These are phyloP conservation scores for Umimayanthus kanabou DNA, from an alignment of 92 coral and sea anemone species.

Conservation along the genomic window DNA sequence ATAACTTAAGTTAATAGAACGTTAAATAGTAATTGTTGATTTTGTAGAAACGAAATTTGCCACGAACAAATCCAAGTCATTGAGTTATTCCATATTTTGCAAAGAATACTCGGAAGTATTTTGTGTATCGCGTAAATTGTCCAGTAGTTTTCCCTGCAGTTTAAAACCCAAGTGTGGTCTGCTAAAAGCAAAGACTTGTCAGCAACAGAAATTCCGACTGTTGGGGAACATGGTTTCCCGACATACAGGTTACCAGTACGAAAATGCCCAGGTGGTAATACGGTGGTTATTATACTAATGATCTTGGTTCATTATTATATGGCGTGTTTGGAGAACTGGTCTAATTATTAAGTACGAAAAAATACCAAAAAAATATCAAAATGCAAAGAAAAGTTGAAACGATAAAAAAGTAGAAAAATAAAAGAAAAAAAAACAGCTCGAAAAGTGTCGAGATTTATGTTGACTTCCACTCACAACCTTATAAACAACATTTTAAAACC, in stretches of 20 bases:
- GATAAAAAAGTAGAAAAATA: constrained; percentile 33
- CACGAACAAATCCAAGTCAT: constrained; percentile 3
- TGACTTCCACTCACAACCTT: too few species aligned
- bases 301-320: background rate
- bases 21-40: background rate
- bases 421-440: constrained; percentile 15
- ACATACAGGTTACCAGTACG: constrained; percentile 11
- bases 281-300: constrained; percentile 6
- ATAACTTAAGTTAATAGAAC: background rate
- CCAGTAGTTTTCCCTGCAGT: constrained; percentile 17
- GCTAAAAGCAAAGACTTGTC: background rate
- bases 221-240: background rate
- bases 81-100: constrained; percentile 37
- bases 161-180: background rate
- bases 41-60: constrained; percentile 7
- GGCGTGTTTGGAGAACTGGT: constrained; percentile 29
- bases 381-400: constrained; percentile 17
- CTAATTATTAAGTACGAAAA: constrained; percentile 35
- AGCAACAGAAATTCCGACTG: constrained; percentile 9
- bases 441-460: background rate
- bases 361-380: constrained; percentile 29
- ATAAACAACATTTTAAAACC: too few species aligned
- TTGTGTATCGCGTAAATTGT: constrained; percentile 17
- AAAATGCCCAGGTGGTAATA: background rate
- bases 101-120: constrained; percentile 18